Evolutionary conservation across 2,113 vertebrate species (phyloP).

Genomic region (Macroglossus sobrinus): DNA sequence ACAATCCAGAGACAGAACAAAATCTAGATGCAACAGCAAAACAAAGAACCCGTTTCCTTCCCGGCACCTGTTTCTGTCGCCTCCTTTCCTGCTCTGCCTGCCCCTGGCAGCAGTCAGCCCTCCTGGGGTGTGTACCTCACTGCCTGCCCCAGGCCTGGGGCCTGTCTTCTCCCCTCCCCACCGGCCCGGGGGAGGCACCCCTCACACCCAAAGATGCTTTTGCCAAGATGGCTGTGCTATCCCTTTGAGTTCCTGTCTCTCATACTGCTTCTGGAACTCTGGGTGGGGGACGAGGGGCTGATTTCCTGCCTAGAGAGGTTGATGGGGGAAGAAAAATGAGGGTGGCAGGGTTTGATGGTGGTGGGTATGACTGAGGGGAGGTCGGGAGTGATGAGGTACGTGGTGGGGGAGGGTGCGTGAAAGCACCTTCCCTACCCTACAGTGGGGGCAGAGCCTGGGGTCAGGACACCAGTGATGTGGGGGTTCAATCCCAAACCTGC

Average conservation of each 20-base stretch:
- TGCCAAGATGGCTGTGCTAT: conserved; percentile 59
- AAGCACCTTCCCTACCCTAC: background rate
- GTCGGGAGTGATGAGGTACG: background rate
- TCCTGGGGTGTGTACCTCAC: conserved; percentile 67
- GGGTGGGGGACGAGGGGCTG: background rate
- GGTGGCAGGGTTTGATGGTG: background rate
- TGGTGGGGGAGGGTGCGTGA: background rate
- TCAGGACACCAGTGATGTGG: background rate
- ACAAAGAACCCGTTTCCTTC: conserved; percentile 68
- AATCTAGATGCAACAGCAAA: conserved; percentile 68
- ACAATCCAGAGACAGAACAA: conserved; percentile 72
- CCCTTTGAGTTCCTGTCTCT: conserved; percentile 50
- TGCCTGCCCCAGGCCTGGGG: conserved; percentile 63
- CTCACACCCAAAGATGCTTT: conserved; percentile 76
- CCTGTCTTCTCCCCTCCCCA: conserved; percentile 20
- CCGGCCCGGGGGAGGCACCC: conserved; percentile 57
- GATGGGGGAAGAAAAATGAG: background rate
- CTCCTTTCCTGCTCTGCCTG: background rate
- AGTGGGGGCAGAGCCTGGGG: background rate
- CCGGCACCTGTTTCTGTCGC: conserved; percentile 38
- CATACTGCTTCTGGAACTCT: conserved; percentile 49
- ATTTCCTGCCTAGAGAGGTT: background rate
- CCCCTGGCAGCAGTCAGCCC: conserved; percentile 34
- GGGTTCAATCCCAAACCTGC: background rate
- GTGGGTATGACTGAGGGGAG: background rate